phyloP scores from a whole-genome alignment of 1,140 invertebrate species.

The Ruditapes philippinarum region DNA sequence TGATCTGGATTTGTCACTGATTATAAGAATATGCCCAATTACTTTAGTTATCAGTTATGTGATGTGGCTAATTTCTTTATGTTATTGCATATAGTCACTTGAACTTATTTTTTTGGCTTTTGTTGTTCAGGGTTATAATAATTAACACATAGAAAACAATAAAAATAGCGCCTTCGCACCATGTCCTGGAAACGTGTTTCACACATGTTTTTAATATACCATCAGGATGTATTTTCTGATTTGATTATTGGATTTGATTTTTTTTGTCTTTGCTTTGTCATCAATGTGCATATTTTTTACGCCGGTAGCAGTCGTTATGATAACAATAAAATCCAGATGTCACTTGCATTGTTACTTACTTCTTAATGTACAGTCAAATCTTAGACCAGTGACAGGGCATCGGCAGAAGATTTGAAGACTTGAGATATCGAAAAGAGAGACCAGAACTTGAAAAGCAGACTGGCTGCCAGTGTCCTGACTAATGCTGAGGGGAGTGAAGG shows the following conservation, averaged over 20 bases:
- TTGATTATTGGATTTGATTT: background rate
- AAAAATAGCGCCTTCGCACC: background rate
- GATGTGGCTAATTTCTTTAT: background rate
- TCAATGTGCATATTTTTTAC: background rate
- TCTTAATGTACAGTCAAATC: too few relatives aligned
- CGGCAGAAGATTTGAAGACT: too few relatives aligned
- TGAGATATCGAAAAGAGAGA: too few relatives aligned
- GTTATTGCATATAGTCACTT: background rate
- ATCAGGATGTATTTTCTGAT: background rate
- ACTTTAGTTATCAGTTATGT: background rate
- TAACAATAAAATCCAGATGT: background rate
- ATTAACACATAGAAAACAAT: background rate
- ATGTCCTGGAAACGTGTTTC: background rate
- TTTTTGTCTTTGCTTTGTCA: background rate
- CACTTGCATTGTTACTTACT: background rate
- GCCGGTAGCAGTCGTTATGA: background rate
- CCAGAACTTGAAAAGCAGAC: too few relatives aligned
- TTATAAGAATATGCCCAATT: background rate
- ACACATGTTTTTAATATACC: background rate
- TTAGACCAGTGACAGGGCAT: too few relatives aligned
- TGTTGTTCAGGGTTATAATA: too few relatives aligned
- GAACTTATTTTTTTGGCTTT: background rate
- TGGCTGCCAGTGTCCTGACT: too few relatives aligned
- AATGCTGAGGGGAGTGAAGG: too few relatives aligned
- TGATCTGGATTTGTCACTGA: background rate